These are phyloP conservation scores for Pinctada fucata DNA, from an alignment of 2,888 invertebrate species.

Conservation along the genomic window DNA sequence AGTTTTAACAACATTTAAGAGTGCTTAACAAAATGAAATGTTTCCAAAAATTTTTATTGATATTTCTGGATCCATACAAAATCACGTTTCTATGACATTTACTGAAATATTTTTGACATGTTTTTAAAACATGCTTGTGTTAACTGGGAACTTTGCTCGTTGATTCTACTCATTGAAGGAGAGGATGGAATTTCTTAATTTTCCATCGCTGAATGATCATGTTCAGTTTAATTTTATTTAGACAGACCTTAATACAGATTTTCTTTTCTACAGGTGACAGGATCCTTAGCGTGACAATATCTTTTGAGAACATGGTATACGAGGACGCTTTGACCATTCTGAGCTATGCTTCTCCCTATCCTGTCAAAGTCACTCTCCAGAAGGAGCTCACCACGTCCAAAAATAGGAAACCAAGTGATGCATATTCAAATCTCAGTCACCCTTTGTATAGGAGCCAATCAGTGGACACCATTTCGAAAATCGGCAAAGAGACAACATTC, in stretches of 20 bases:
- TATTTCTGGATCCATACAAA: too few species aligned
- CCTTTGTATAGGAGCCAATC: slow-evolving; percentile 88
- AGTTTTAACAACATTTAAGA: too few species aligned
- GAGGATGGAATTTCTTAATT: not conserved
- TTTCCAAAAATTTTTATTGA: too few species aligned
- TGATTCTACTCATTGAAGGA: too few species aligned
- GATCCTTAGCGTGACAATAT: slow-evolving; percentile 90
- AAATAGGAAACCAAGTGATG: slow-evolving; percentile 66
- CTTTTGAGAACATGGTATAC: slow-evolving; percentile 91
- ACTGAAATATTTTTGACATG: too few species aligned
- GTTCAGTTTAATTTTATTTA: too few species aligned
- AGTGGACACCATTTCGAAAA: slow-evolving; percentile 85
- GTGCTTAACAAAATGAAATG: too few species aligned
- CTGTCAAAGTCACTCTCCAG: slow-evolving; percentile 84
- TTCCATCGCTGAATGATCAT: too few species aligned
- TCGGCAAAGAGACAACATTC: slow-evolving; percentile 67
- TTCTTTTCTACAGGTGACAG: slow-evolving; percentile 85
- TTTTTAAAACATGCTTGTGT: too few species aligned
- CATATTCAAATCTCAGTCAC: slow-evolving; percentile 82
- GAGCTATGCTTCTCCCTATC: slow-evolving; percentile 92
- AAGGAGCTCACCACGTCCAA: slow-evolving; percentile 76
- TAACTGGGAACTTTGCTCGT: too few species aligned
- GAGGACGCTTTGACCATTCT: slow-evolving; percentile 93
- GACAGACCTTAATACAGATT: too few species aligned
- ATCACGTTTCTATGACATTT: too few species aligned